phyloP scores from a whole-genome alignment of 1,140 invertebrate genomes.

The Sipha flava region DNA sequence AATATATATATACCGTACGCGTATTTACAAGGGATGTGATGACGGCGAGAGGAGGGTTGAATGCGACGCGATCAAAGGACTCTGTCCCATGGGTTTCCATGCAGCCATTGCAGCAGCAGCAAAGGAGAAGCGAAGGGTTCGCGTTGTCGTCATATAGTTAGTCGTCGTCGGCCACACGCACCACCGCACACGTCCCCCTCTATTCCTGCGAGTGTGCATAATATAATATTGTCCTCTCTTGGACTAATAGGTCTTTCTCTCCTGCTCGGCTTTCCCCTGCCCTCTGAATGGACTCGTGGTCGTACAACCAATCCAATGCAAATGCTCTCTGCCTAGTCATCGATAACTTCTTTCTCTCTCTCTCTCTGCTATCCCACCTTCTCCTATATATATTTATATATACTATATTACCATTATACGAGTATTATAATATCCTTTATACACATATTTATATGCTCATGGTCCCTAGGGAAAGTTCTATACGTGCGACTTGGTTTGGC shows the following conservation, averaged over 20 bases:
- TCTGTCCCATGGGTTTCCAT: slow-evolving; percentile 4
- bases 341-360: no score
- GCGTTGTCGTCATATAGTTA: no score
- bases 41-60: background rate
- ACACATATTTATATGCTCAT: no score
- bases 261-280: background rate
- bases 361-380: no score
- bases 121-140: background rate
- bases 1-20: background rate
- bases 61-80: slow-evolving; percentile 14
- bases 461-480: slow-evolving; percentile 1
- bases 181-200: background rate
- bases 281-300: background rate
- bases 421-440: background rate
- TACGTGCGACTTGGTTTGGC: background rate
- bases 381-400: background rate
- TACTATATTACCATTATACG: background rate
- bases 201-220: background rate
- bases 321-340: background rate
- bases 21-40: background rate
- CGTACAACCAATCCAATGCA: background rate
- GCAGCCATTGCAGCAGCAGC: background rate
- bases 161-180: slow-evolving; percentile 3
- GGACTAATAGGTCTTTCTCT: background rate
- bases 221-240: background rate